phyloP scores from a whole-genome alignment of 2,888 invertebrate genomes.

The Bembecia ichneumoniformis region DNA sequence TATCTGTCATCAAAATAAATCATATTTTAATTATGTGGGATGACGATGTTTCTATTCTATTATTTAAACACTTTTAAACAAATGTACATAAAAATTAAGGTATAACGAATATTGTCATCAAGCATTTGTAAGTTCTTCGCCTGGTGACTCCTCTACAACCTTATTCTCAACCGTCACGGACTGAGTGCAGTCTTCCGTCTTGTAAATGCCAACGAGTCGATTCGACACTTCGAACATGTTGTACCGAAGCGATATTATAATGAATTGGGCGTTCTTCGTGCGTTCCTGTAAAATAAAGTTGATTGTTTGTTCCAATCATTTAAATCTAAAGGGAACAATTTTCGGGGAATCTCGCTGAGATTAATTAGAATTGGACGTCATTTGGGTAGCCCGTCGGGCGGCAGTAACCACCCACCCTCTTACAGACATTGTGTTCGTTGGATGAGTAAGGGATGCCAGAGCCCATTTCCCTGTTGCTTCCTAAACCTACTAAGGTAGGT shows the following conservation, averaged over 20 bases:
- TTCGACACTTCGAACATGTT: conserved; percentile 98
- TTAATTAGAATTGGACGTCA: too few relatives aligned
- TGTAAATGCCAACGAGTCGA: conserved; percentile 94
- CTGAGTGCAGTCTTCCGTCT: conserved; percentile 90
- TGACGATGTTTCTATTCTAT: neutral
- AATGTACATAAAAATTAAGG: neutral
- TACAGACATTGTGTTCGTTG: too few relatives aligned
- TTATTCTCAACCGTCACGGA: conserved; percentile 77
- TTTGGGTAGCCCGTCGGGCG: too few relatives aligned
- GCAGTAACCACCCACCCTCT: too few relatives aligned
- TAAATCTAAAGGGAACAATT: too few relatives aligned
- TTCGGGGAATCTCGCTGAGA: neutral
- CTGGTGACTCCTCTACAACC: conserved; percentile 19
- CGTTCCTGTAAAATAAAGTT: conserved; percentile 76
- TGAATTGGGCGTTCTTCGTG: conserved; percentile 97
- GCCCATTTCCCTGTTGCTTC: too few relatives aligned
- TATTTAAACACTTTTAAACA: neutral
- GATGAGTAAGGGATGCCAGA: too few relatives aligned
- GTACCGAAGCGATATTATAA: conserved; percentile 95
- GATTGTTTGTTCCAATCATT: too few relatives aligned
- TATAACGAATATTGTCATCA: neutral
- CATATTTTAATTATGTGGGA: neutral
- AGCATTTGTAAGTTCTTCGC: conserved; percentile 7
- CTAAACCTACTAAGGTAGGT: too few relatives aligned
- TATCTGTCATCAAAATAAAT: neutral